Percentiles rank a stretch among this genome's conserved stretches.
Conservation (phyloP, 2,113 vertebrate species). For the Pelecanus crispus region DNA sequence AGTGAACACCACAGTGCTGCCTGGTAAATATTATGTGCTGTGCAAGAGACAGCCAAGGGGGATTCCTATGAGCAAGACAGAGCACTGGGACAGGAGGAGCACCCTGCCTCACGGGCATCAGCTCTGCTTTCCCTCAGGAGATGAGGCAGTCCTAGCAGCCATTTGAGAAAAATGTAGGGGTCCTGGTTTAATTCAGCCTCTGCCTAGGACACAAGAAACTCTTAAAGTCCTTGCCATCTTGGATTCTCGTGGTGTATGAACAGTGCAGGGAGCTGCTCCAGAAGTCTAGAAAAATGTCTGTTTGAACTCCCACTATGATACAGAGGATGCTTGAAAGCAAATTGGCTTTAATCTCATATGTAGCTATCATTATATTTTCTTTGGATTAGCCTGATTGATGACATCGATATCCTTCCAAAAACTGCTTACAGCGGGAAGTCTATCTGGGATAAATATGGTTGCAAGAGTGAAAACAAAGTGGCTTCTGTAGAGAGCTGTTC, state of each 20-base stretch:
- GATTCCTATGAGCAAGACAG: neutral
- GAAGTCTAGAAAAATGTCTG: neutral
- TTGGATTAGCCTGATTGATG: neutral
- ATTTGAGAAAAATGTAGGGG: neutral
- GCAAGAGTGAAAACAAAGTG: neutral
- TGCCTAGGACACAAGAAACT: neutral
- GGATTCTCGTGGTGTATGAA: neutral
- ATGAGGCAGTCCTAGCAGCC: neutral
- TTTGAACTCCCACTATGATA: neutral
- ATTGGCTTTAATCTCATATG: neutral
- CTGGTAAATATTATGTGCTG: fast-evolving
- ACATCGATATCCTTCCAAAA: neutral
- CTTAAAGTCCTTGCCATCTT: neutral
- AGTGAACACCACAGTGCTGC: neutral
- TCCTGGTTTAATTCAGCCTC: neutral
- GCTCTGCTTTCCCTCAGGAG: neutral
- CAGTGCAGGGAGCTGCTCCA: neutral
- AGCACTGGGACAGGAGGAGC: neutral
- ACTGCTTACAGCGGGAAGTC: neutral
- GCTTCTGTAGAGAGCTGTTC: neutral
- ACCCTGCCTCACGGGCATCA: neutral
- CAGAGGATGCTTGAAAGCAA: neutral
- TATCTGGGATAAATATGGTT: neutral
- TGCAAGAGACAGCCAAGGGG: neutral
- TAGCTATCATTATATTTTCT: neutral